phyloP scores from a whole-genome alignment of 2,113 vertebrate species.

The Parus major region DNA sequence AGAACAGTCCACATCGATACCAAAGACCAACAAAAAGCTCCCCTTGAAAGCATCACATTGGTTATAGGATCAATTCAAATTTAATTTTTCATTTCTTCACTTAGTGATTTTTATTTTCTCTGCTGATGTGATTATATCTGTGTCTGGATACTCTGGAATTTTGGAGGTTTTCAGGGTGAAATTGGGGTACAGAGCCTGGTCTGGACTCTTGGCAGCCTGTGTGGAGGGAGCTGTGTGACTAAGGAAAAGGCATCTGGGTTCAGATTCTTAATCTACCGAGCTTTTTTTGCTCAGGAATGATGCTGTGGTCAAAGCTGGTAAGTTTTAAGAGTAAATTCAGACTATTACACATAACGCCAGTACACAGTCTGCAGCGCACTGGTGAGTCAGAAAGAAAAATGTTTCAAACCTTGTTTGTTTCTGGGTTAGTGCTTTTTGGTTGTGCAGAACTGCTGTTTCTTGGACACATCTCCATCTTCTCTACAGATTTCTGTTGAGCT shows the following conservation, averaged over 20 bases:
- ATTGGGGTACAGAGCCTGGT: neutral
- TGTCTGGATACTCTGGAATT: neutral
- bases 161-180: neutral
- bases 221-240: neutral
- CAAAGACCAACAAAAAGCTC: neutral
- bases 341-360: neutral
- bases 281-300: neutral
- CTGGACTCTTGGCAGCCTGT: neutral
- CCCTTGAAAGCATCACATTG: neutral
- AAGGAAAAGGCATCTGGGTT: neutral
- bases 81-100: neutral
- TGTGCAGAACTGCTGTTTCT: neutral
- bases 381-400: neutral
- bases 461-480: neutral
- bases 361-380: neutral
- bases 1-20: neutral
- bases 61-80: neutral
- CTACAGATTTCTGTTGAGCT: neutral
- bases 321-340: neutral
- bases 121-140: neutral
- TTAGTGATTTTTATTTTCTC: neutral
- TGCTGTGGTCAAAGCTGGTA: neutral
- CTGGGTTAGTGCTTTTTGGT: neutral
- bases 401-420: neutral
- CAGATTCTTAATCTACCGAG: neutral